Conservation (phyloP, 2,113 vertebrate species). For the Circaetus cinerascens region DNA sequence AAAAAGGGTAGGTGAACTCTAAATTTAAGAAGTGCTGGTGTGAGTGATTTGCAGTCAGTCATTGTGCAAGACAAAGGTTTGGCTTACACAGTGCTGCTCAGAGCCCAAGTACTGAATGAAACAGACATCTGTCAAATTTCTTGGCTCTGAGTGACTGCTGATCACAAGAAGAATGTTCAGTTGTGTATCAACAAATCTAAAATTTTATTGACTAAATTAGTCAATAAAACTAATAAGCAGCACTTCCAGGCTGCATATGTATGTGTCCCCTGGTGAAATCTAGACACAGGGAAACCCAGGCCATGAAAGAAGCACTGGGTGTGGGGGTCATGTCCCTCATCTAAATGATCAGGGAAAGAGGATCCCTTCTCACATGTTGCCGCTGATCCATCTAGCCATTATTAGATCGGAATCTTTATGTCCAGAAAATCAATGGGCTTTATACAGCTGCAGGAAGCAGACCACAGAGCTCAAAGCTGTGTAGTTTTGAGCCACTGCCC, state of each 20-base stretch:
- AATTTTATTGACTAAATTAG: background rate
- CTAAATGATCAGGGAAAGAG: background rate
- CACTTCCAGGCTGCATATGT: background rate
- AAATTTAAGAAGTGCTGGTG: background rate
- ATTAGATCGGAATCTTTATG: background rate
- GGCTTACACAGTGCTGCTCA: background rate
- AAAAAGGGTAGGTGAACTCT: fast-evolving
- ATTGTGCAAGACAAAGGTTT: background rate
- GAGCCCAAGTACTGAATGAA: background rate
- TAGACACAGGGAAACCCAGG: background rate
- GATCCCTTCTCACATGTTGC: background rate
- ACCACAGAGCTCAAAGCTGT: background rate
- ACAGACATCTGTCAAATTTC: background rate
- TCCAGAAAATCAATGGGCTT: background rate
- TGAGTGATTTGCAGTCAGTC: background rate
- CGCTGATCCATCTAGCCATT: background rate
- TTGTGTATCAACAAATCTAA: background rate
- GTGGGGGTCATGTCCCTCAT: background rate
- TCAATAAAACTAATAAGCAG: background rate
- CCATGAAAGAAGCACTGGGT: fast-evolving
- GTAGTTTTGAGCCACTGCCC: background rate
- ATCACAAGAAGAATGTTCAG: background rate
- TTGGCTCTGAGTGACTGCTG: background rate
- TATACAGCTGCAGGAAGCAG: background rate
- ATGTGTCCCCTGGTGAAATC: background rate